These are phyloP conservation scores for Nipponia nippon DNA, from an alignment of 2,113 vertebrate genomes.

Conservation along the genomic window DNA sequence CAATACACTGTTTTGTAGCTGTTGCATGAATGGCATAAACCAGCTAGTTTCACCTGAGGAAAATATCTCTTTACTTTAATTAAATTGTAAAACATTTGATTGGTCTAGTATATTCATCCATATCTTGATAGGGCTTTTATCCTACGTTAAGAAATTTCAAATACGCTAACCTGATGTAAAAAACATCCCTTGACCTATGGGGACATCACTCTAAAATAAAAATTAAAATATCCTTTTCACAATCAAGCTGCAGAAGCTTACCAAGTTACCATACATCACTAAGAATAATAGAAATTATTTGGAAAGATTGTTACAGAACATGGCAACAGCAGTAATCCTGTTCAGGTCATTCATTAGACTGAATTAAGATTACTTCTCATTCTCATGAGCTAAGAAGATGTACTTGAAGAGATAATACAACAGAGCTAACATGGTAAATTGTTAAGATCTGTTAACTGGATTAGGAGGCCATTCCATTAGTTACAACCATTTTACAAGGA, in stretches of 20 bases:
- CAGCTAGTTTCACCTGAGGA: neutral
- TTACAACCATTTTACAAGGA: neutral
- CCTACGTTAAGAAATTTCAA: neutral
- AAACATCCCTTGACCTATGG: neutral
- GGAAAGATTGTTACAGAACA: neutral
- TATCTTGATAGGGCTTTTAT: neutral
- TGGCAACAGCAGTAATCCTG: neutral
- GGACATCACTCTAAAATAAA: neutral
- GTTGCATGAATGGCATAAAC: neutral
- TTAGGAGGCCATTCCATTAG: neutral
- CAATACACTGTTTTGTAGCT: rapidly evolving
- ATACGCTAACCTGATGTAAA: neutral
- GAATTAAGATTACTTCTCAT: neutral
- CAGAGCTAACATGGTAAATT: neutral
- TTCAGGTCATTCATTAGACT: neutral
- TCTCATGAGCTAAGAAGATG: neutral
- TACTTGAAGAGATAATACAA: neutral
- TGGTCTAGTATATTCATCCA: neutral
- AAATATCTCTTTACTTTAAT: neutral
- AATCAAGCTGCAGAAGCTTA: neutral
- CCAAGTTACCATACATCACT: neutral
- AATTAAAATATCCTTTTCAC: rapidly evolving
- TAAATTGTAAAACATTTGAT: neutral
- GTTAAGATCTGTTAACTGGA: neutral
- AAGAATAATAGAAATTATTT: neutral